Evolutionary conservation across 2,797 vertebrate genomes (phyloP).

Genomic region (Lagocephalus sceleratus): DNA sequence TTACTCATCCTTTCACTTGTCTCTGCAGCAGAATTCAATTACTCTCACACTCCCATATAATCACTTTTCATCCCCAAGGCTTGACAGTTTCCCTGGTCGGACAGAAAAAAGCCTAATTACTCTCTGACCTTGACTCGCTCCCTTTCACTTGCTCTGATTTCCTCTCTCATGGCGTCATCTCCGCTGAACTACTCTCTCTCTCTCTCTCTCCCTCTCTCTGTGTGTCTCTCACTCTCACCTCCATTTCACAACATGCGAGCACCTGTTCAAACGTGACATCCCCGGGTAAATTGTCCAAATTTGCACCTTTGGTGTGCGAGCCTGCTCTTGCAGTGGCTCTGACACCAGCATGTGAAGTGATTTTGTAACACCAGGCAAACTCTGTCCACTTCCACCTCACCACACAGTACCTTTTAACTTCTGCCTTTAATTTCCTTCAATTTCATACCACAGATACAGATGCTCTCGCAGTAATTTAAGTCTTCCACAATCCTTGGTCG

Average conservation of each 20-base stretch:
- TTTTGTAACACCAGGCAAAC: background rate
- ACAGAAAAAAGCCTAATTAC: slow-evolving; percentile 71
- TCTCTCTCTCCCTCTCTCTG: background rate
- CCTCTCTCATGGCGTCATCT: slow-evolving; percentile 6
- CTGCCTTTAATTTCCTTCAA: slow-evolving; percentile 42
- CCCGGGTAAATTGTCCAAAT: slow-evolving; percentile 7
- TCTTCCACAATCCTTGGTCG: slow-evolving; percentile 36
- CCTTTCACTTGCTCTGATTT: slow-evolving; percentile 13
- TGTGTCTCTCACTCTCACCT: background rate
- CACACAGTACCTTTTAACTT: slow-evolving; percentile 20
- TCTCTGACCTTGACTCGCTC: slow-evolving; percentile 69
- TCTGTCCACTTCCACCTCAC: background rate
- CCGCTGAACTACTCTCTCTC: slow-evolving; percentile 8
- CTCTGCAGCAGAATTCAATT: slow-evolving; percentile 69
- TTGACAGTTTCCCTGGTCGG: slow-evolving; percentile 64
- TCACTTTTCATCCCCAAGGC: slow-evolving; percentile 76
- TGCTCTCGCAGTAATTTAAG: slow-evolving; percentile 41
- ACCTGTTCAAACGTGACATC: slow-evolving; percentile 33
- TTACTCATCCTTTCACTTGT: slow-evolving; percentile 47
- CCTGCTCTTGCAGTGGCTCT: background rate
- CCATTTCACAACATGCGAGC: slow-evolving; percentile 7
- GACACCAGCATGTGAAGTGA: background rate
- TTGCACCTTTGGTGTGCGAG: slow-evolving; percentile 1
- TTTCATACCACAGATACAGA: slow-evolving; percentile 43
- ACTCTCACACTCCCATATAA: slow-evolving; percentile 72